Conservation (phyloP, 2,888 invertebrate species). For the Hypolimnas misippus region DNA sequence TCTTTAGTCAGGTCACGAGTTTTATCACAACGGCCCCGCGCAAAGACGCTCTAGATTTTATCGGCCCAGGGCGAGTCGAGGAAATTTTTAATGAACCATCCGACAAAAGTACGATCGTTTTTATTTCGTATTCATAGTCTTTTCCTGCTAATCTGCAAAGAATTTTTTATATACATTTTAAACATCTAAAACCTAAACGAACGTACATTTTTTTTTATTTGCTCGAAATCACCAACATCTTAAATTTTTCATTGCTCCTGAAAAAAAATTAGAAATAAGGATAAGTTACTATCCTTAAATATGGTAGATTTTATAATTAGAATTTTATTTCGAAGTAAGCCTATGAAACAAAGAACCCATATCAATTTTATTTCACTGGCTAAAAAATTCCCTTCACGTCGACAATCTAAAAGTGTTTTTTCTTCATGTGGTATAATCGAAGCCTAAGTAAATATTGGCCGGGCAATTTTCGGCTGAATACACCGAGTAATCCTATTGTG, state of each 20-base stretch:
- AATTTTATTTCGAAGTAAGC: not conserved
- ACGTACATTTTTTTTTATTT: too few relatives aligned
- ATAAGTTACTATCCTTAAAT: too few relatives aligned
- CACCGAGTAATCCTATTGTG: slow-evolving; percentile 36
- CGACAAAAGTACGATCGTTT: not conserved
- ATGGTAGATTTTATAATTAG: too few relatives aligned
- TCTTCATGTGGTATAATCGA: slow-evolving; percentile 36
- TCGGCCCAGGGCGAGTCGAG: slow-evolving; percentile 45
- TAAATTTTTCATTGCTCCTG: too few relatives aligned
- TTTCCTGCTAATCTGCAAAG: too few relatives aligned
- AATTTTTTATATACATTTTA: too few relatives aligned
- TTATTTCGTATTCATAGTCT: not conserved
- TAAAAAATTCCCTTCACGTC: slow-evolving; percentile 31
- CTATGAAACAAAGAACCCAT: too few relatives aligned
- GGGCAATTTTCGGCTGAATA: slow-evolving; percentile 38
- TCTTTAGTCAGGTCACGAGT: slow-evolving; percentile 55
- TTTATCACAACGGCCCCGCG: slow-evolving; percentile 51
- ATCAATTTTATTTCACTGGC: not conserved
- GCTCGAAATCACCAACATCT: too few relatives aligned
- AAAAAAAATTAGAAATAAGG: too few relatives aligned
- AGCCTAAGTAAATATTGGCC: slow-evolving; percentile 40
- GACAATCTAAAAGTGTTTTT: slow-evolving; percentile 34
- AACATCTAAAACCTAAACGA: too few relatives aligned
- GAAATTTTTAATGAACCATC: slow-evolving; percentile 50
- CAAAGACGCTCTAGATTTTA: slow-evolving; percentile 53